A percentile compares a stretch with the other conserved stretches of the same genome.
Conservation (phyloP, 2,797 vertebrate species). For the Sebastiscus albofasciatus region DNA sequence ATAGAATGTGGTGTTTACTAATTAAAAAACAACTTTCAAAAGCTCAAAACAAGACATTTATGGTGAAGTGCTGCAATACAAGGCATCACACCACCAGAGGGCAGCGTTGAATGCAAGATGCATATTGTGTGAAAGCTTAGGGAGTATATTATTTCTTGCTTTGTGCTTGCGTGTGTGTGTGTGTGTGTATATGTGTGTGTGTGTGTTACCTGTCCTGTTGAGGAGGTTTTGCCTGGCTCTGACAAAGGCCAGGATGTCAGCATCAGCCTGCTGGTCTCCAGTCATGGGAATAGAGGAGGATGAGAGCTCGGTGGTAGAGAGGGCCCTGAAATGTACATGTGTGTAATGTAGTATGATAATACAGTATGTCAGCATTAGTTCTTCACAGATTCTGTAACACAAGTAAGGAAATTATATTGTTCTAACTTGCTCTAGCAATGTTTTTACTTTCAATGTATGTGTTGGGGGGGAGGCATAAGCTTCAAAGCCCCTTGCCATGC, state of each 20-base stretch:
- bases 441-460: too few species aligned
- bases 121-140: neutral
- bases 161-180: neutral
- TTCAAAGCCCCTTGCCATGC: too few species aligned
- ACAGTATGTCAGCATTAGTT: neutral
- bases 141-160: neutral
- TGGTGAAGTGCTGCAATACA: neutral
- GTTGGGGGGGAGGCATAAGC: neutral
- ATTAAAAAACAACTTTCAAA: neutral
- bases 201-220: conserved; percentile 83
- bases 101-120: conserved; percentile 24
- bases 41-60: neutral
- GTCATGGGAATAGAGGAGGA: conserved; percentile 87
- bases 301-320: conserved; percentile 47
- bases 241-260: conserved; percentile 92
- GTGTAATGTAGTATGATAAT: neutral
- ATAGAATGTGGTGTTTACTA: neutral
- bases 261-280: conserved; percentile 90
- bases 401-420: neutral
- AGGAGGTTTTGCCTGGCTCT: conserved; percentile 90
- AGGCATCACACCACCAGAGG: conserved; percentile 45
- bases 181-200: neutral
- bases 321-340: conserved; percentile 75
- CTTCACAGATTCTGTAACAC: neutral
- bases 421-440: neutral